A percentile compares a stretch with the other conserved stretches of the same genome.
These are phyloP conservation scores for Chelonia mydas DNA, from an alignment of 2,797 vertebrate species.

Conservation along the genomic window DNA sequence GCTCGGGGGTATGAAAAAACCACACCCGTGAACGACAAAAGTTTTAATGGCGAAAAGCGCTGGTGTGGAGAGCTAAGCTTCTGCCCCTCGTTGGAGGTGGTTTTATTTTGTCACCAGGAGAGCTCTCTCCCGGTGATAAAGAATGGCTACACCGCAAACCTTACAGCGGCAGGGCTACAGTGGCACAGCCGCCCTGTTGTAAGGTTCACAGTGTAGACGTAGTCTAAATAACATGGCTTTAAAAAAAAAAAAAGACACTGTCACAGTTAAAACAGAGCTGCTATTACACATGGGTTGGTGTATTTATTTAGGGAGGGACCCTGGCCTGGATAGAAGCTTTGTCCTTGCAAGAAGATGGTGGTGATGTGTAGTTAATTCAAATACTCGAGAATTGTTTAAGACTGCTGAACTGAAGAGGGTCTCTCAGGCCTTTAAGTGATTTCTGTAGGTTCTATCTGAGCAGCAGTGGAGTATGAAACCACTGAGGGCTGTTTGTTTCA, in stretches of 20 bases:
- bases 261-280: background rate
- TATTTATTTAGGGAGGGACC: background rate
- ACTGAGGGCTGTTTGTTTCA: background rate
- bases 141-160: no score
- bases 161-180: no score
- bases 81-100: no score
- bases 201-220: no score
- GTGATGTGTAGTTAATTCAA: background rate
- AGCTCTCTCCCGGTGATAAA: no score
- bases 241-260: background rate
- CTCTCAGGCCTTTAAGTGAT: fast-evolving
- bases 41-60: no score
- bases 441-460: background rate
- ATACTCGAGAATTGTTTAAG: background rate
- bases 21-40: no score
- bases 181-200: no score
- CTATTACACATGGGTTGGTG: background rate
- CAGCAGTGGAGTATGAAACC: fast-evolving
- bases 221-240: background rate
- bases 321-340: background rate
- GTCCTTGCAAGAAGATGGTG: background rate
- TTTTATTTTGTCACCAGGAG: no score
- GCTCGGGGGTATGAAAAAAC: no score
- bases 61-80: no score
- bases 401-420: background rate